Evolutionary conservation across 2,113 vertebrate genomes (phyloP).

Genomic region (Oryzias curvinotus): DNA sequence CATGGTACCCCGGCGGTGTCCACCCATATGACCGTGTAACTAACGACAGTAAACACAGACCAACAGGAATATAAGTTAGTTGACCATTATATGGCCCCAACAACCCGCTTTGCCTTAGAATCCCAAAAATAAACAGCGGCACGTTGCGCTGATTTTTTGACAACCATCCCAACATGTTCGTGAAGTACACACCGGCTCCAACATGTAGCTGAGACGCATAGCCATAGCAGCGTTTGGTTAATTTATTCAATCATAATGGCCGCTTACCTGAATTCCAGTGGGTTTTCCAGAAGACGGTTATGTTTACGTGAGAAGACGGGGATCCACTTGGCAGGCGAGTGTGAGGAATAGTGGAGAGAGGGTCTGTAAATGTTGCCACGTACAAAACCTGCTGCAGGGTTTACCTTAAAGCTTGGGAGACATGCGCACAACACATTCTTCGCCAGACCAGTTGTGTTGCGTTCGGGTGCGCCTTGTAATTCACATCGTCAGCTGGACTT

Average conservation of each 20-base stretch:
- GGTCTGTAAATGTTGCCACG: slow-evolving; percentile 69
- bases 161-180: slow-evolving; percentile 47
- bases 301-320: not conserved
- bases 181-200: not conserved
- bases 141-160: slow-evolving; percentile 29
- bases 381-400: slow-evolving; percentile 54
- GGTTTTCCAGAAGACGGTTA: not conserved
- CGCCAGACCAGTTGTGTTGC: not conserved
- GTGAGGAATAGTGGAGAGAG: slow-evolving; percentile 28
- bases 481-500: not conserved
- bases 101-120: not conserved
- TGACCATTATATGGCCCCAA: no score
- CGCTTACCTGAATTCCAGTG: slow-evolving; percentile 39
- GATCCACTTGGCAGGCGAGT: slow-evolving; percentile 4
- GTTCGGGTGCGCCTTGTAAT: not conserved
- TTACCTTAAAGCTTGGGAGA: slow-evolving; percentile 30
- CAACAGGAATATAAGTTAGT: rapidly evolving
- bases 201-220: not conserved
- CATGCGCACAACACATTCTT: slow-evolving; percentile 45
- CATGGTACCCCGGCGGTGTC: not conserved
- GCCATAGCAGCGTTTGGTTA: rapidly evolving
- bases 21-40: no score
- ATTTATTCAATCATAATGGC: no score
- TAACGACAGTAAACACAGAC: slow-evolving; percentile 6
- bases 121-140: slow-evolving; percentile 2